Evolutionary conservation across 2,113 vertebrate genomes (phyloP).

Genomic region (Micronycteris hirsuta): DNA sequence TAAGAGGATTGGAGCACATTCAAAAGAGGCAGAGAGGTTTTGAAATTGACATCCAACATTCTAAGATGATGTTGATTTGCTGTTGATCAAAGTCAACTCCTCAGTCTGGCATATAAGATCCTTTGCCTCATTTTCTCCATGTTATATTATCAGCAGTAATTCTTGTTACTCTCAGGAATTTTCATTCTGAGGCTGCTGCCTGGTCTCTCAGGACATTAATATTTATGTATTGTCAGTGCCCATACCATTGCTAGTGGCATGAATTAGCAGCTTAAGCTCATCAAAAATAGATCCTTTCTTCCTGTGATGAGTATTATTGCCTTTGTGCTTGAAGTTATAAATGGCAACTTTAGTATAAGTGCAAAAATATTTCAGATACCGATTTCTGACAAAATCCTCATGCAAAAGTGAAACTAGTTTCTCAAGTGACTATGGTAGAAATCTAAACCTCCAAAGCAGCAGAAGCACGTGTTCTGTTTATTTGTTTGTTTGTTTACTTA

Average conservation of each 20-base stretch:
- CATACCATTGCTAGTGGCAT: neutral
- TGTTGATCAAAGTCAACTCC: neutral
- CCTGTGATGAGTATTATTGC: neutral
- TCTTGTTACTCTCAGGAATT: neutral
- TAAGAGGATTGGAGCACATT: neutral
- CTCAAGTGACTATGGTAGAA: neutral
- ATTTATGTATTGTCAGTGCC: neutral
- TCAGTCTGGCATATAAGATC: neutral
- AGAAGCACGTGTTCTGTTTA: neutral
- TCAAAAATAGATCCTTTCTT: slow-evolving; percentile 52
- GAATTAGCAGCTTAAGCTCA: slow-evolving; percentile 42
- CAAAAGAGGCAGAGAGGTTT: neutral
- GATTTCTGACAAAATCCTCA: slow-evolving; percentile 14
- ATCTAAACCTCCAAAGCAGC: neutral
- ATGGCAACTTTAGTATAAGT: neutral
- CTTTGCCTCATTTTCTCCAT: neutral
- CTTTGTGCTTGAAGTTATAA: slow-evolving; percentile 44
- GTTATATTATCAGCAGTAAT: neutral
- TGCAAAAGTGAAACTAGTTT: neutral
- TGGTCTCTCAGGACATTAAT: slow-evolving; percentile 1
- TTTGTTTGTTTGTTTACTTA: neutral
- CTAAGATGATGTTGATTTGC: neutral
- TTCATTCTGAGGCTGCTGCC: neutral
- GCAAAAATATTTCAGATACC: neutral
- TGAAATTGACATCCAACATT: neutral